Percentiles rank a stretch among this genome's conserved stretches.
Conservation (phyloP, 2,113 vertebrate genomes). For the Ceratotherium simum region DNA sequence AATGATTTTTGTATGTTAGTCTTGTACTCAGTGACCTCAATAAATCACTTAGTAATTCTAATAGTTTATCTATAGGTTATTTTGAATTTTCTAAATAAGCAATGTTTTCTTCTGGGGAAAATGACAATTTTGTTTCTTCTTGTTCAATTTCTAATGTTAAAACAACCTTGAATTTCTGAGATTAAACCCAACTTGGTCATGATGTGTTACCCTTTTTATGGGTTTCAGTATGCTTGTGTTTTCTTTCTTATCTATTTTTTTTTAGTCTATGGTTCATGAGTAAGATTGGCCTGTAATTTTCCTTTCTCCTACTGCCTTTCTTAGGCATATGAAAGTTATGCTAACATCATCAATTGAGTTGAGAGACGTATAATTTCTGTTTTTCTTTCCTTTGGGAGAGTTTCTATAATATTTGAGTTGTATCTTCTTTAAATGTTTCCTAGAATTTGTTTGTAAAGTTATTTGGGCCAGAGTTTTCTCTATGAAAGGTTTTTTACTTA, state of each 20-base stretch:
- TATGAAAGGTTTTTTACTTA: background rate
- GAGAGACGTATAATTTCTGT: background rate
- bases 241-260: background rate
- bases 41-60: constrained; percentile 18
- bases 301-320: background rate
- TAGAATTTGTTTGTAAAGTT: background rate
- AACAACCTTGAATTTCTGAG: constrained; percentile 12
- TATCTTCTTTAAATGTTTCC: background rate
- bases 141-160: background rate
- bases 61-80: background rate
- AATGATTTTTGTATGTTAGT: background rate
- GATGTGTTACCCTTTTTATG: background rate
- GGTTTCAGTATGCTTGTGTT: background rate
- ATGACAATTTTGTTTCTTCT: background rate
- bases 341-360: background rate
- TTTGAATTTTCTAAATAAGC: background rate
- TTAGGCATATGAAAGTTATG: background rate
- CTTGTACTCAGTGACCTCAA: background rate
- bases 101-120: background rate
- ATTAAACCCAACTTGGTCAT: background rate
- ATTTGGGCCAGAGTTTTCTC: background rate
- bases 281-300: background rate
- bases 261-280: background rate
- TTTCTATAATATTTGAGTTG: background rate
- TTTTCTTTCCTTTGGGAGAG: background rate